phyloP scores from a whole-genome alignment of 2,888 invertebrate genomes.

The Podabrus alpinus region DNA sequence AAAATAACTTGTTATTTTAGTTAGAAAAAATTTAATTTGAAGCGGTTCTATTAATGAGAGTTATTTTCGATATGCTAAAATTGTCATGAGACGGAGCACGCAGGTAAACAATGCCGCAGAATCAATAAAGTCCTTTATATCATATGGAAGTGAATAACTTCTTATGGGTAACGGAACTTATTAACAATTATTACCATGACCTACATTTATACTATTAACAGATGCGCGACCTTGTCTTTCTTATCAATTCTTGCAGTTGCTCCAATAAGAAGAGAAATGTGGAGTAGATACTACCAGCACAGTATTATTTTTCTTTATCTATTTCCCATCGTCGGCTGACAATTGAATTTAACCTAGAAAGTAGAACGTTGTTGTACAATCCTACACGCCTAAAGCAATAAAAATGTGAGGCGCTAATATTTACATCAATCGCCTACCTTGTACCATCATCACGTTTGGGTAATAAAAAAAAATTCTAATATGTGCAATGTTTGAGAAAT shows the following conservation, averaged over 20 bases:
- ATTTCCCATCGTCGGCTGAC: slow-evolving; percentile 30
- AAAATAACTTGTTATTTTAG: not conserved
- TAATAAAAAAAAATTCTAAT: not conserved
- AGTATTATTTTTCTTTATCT: slow-evolving; percentile 15
- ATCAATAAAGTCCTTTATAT: not conserved
- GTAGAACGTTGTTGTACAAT: slow-evolving; percentile 22
- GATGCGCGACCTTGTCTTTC: slow-evolving; percentile 40
- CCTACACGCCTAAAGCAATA: slow-evolving; percentile 5
- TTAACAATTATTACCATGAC: slow-evolving; percentile 32
- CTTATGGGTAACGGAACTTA: slow-evolving; percentile 33
- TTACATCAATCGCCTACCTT: not conserved
- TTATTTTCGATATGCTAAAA: not conserved
- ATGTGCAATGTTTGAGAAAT: not conserved
- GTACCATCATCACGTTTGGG: not conserved
- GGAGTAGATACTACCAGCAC: slow-evolving; percentile 34
- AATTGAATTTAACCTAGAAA: slow-evolving; percentile 26
- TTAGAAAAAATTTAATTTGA: not conserved
- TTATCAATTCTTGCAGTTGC: slow-evolving; percentile 32
- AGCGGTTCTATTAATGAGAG: not conserved
- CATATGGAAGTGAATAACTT: not conserved
- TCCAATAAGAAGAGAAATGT: slow-evolving; percentile 38
- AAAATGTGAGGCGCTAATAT: not conserved
- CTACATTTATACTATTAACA: slow-evolving; percentile 34
- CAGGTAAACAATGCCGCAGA: not conserved
- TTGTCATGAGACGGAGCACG: not conserved